Conservation (phyloP, 2,888 invertebrate species). For the Falcaria lacertinaria region DNA sequence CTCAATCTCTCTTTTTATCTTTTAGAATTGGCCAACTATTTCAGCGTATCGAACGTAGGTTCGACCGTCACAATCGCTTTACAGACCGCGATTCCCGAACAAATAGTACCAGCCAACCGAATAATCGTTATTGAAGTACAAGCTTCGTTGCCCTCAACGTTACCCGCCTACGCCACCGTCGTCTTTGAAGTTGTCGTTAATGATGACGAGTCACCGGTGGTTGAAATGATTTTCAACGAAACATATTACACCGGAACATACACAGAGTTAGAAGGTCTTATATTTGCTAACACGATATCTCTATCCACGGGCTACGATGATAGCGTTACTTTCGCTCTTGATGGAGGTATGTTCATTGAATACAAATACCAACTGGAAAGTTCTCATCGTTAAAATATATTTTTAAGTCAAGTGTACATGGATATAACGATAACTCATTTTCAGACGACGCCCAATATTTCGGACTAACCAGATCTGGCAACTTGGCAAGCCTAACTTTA, state of each 20-base stretch:
- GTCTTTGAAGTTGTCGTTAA: slow-evolving; percentile 17
- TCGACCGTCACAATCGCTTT: slow-evolving; percentile 13
- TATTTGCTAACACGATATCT: slow-evolving; percentile 12
- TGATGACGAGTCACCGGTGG: not conserved
- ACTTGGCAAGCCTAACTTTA: slow-evolving; percentile 8
- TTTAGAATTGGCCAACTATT: slow-evolving; percentile 21
- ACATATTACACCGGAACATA: slow-evolving; percentile 23
- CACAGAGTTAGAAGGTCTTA: slow-evolving; percentile 11
- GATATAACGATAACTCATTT: not conserved
- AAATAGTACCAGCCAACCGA: slow-evolving; percentile 15
- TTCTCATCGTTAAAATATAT: too few species aligned
- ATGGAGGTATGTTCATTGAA: slow-evolving; percentile 21
- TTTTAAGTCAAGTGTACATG: too few species aligned
- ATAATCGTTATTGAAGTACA: slow-evolving; percentile 21
- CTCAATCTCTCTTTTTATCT: not conserved
- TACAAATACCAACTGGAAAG: too few species aligned
- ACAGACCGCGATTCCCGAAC: slow-evolving; percentile 16
- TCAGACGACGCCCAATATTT: slow-evolving; percentile 17
- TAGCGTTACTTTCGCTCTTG: slow-evolving; percentile 20
- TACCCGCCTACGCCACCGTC: slow-evolving; percentile 19
- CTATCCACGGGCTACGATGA: slow-evolving; percentile 21
- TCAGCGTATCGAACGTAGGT: slow-evolving; percentile 7
- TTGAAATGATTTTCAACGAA: slow-evolving; percentile 19
- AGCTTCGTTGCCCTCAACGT: slow-evolving; percentile 17
- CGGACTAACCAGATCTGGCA: not conserved